A percentile compares a stretch with the other conserved stretches of the same genome.
Conservation (phyloP, 2,888 invertebrate species). For the Labia minor region DNA sequence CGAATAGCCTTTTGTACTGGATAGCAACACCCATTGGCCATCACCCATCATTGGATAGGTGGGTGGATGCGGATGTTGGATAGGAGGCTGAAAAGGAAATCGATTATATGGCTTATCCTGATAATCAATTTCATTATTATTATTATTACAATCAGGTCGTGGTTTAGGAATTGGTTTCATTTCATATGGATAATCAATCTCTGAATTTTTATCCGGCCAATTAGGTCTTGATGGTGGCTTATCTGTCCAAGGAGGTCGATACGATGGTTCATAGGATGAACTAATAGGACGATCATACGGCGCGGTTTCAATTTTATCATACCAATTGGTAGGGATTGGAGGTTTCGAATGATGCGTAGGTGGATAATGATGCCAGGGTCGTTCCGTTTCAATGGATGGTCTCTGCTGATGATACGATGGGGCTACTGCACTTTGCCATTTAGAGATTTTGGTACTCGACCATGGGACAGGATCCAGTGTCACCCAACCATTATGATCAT, state of each 20-base stretch:
- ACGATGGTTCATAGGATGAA: not conserved
- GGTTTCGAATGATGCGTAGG: not conserved
- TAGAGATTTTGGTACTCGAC: slow-evolving; percentile 69
- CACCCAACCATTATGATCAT: slow-evolving; percentile 67
- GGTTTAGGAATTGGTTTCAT: slow-evolving; percentile 16
- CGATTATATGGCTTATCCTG: not conserved
- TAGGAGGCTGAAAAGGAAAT: not conserved
- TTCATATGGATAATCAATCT: slow-evolving; percentile 28
- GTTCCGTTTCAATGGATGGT: slow-evolving; percentile 31
- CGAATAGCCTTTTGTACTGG: slow-evolving; percentile 65
- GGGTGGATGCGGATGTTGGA: slow-evolving; percentile 37
- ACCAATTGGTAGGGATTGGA: not conserved
- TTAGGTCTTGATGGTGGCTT: slow-evolving; percentile 29
- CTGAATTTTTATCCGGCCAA: slow-evolving; percentile 43
- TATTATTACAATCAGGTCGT: not conserved
- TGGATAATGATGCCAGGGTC: slow-evolving; percentile 34
- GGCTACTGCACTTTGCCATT: slow-evolving; percentile 59
- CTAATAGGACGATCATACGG: not conserved
- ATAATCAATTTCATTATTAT: not conserved
- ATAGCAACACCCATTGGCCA: slow-evolving; percentile 66
- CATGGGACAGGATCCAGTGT: slow-evolving; percentile 65
- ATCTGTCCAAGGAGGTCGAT: slow-evolving; percentile 15
- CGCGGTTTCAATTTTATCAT: not conserved
- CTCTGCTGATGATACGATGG: slow-evolving; percentile 39
- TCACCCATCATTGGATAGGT: slow-evolving; percentile 54